phyloP scores from a whole-genome alignment of 2,113 vertebrate genomes.

The Atlantisia rogersi region DNA sequence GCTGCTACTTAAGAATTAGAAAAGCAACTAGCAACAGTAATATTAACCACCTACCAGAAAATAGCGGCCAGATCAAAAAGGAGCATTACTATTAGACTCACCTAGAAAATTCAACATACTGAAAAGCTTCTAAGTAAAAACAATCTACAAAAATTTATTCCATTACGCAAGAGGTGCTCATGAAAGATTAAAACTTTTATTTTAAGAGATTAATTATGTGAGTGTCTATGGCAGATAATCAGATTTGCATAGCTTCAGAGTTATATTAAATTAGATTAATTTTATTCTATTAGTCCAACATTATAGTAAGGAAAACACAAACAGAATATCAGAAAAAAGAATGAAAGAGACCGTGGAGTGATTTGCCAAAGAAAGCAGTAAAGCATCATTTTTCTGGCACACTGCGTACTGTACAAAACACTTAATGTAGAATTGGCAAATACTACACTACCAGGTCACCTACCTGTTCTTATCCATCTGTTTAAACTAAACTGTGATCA shows the following conservation, averaged over 20 bases:
- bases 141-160: not conserved
- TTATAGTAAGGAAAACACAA: not conserved
- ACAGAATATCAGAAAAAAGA: not conserved
- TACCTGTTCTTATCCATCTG: not conserved
- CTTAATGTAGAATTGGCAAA: not conserved
- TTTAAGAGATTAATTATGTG: not conserved
- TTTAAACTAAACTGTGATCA: not conserved
- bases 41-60: not conserved
- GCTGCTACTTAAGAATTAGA: not conserved
- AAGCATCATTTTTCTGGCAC: not conserved
- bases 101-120: not conserved
- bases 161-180: not conserved
- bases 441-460: not conserved
- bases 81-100: not conserved
- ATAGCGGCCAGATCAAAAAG: not conserved
- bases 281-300: not conserved
- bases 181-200: conserved; percentile 4
- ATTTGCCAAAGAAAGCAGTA: not conserved
- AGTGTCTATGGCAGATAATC: not conserved
- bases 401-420: not conserved
- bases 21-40: not conserved
- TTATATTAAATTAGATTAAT: not conserved
- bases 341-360: not conserved
- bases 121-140: not conserved
- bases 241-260: not conserved